Conservation (phyloP, 1,140 invertebrate genomes). For the Drosophila pruinosa region DNA sequence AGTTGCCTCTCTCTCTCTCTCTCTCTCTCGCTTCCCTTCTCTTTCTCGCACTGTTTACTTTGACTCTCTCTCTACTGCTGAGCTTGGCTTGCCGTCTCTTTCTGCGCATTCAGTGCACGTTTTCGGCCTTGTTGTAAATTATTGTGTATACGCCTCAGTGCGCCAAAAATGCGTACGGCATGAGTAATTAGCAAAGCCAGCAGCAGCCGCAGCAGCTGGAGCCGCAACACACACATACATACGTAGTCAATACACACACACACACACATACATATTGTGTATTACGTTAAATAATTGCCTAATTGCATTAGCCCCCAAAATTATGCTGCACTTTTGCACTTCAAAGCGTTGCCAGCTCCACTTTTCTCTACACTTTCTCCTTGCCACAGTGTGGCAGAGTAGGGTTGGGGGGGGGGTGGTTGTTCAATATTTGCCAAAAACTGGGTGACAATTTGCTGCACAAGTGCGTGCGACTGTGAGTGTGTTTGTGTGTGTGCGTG, state of each 20-base stretch:
- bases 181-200: conserved; percentile 81
- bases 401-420: not conserved
- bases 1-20: conserved; percentile 8
- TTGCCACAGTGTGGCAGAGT: too few species aligned
- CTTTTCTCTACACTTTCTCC: conserved; percentile 52
- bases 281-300: conserved; percentile 63
- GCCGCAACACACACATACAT: conserved; percentile 10
- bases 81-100: not conserved
- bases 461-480: conserved; percentile 55
- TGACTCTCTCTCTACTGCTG: not conserved
- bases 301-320: conserved; percentile 73
- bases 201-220: too few species aligned
- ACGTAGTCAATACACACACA: not conserved
- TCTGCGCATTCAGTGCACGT: conserved; percentile 69
- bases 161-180: conserved; percentile 73
- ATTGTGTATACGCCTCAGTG: conserved; percentile 80
- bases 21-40: conserved; percentile 4
- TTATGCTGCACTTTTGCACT: conserved; percentile 77
- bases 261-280: conserved; percentile 3
- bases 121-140: conserved; percentile 59
- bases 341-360: conserved; percentile 50
- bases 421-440: conserved; percentile 45
- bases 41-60: conserved; percentile 11
- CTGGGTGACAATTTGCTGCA: conserved; percentile 78
- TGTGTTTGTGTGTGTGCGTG: conserved; percentile 16